Evolutionary conservation across 2,113 vertebrate genomes (phyloP).

Genomic region (Clarias macrocephalus): DNA sequence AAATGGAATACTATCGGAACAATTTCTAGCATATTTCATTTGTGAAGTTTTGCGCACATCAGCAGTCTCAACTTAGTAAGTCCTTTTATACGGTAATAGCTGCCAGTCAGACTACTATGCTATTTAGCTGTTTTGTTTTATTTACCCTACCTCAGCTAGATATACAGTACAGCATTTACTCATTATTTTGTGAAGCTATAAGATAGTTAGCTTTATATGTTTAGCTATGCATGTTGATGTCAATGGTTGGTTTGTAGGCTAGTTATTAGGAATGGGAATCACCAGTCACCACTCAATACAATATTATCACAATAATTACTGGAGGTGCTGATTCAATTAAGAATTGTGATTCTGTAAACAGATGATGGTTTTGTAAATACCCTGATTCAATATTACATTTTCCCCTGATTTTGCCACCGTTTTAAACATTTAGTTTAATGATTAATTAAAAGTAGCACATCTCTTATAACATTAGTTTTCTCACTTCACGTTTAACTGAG

Average conservation of each 20-base stretch:
- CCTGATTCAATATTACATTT: too few relatives aligned
- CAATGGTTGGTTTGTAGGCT: background rate
- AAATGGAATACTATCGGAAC: background rate
- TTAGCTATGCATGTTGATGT: background rate
- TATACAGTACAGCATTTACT: background rate
- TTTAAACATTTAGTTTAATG: too few relatives aligned
- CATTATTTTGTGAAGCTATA: background rate
- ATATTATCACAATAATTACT: too few relatives aligned
- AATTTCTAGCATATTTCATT: background rate
- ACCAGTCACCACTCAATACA: too few relatives aligned
- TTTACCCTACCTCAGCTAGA: background rate
- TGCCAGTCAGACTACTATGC: background rate
- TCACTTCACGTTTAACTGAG: too few relatives aligned
- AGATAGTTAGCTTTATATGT: background rate
- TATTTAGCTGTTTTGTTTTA: background rate
- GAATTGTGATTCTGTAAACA: too few relatives aligned
- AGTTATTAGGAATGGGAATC: background rate
- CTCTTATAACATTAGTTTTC: too few relatives aligned
- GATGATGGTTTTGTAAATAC: too few relatives aligned
- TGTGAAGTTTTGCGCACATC: background rate
- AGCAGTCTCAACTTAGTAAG: background rate
- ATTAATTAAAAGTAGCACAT: too few relatives aligned
- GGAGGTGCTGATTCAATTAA: too few relatives aligned
- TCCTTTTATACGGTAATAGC: background rate
- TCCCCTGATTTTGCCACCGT: too few relatives aligned